Base-by-base conservation (phyloP, 2,113 vertebrate genomes). In the Salvelinus fontinalis region DNA sequence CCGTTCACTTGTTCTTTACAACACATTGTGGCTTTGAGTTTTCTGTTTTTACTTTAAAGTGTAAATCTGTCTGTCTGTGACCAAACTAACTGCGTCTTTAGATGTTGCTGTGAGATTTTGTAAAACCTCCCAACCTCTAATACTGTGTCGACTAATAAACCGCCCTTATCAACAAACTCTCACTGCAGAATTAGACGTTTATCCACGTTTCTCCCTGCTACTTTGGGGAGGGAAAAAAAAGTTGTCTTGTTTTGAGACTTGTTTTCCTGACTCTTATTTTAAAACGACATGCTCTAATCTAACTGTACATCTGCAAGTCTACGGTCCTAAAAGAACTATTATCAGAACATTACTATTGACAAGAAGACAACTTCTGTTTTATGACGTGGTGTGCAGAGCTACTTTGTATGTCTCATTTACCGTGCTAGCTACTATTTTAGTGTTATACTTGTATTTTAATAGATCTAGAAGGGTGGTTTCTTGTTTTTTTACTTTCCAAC, bases 1-100 rank as follows among this genome's bases (percentile, higher is more conserved):
- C 74, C 84, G 79, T 71, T 57, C 57, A 49, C 44, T 65, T 86
- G 51, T 79, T 44, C 62, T 67, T 29, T 12, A 26, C 26, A 26
- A 11, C 26, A 26, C 26, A 13, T 26, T 13, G 14, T 65, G 31
- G 11, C 7, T 65, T 66, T 66, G 11, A 24, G 18, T 11, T 66
- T 70, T 66, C 59, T 59, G n/a, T 66, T 22, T 48, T 34, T 24
- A 24, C 69, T 71, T 82, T 20, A 22, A 24, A n/a, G 60, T 24
- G 20, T n/a, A 64, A 31, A 0, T 2, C 16, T 64, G 74, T 84
- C 79, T 83, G 87, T 84, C 86, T 85, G 6, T 39, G 34, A 39
- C 7, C 34, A 39, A 39, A 39, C 34, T 8, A 39, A 39, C 34
- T 39, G 34, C 7, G 1, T 39, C 7, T 39, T 39, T 39, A 39